Conservation (phyloP, 2,888 invertebrate genomes). For the Tipula vernalis region DNA sequence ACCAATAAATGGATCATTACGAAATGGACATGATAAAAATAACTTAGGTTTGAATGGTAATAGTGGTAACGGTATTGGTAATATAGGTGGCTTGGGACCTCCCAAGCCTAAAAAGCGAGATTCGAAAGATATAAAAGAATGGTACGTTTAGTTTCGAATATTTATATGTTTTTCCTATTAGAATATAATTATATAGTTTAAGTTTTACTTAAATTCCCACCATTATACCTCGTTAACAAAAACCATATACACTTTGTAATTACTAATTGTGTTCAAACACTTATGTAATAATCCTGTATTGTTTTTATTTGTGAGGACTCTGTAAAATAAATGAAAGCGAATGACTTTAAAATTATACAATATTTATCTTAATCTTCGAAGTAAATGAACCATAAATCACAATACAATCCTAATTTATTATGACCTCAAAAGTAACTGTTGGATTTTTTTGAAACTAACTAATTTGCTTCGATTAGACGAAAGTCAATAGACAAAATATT, state of each 20-base stretch:
- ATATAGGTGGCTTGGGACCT: background rate
- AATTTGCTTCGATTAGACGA: background rate
- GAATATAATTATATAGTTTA: background rate
- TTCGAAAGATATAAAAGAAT: conserved; percentile 88
- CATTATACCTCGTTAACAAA: background rate
- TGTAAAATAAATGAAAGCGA: background rate
- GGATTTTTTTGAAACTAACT: background rate
- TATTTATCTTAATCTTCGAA: background rate
- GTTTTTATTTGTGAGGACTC: background rate
- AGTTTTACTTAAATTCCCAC: background rate
- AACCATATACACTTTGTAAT: background rate
- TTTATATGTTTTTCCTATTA: background rate
- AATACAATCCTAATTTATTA: background rate
- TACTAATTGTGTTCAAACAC: background rate
- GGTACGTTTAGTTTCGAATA: conserved; percentile 71
- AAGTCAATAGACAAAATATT: background rate
- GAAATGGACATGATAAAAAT: conserved; percentile 30
- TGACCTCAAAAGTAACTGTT: background rate
- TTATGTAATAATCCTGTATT: background rate
- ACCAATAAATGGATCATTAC: conserved; percentile 32
- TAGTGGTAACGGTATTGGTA: conserved; percentile 29
- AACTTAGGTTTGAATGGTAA: conserved; percentile 12
- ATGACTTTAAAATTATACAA: background rate
- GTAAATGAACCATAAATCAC: background rate
- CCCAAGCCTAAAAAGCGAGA: conserved; percentile 54